Evolutionary conservation across 1,140 invertebrate genomes (phyloP).

Genomic region (Campoletis sonorensis): DNA sequence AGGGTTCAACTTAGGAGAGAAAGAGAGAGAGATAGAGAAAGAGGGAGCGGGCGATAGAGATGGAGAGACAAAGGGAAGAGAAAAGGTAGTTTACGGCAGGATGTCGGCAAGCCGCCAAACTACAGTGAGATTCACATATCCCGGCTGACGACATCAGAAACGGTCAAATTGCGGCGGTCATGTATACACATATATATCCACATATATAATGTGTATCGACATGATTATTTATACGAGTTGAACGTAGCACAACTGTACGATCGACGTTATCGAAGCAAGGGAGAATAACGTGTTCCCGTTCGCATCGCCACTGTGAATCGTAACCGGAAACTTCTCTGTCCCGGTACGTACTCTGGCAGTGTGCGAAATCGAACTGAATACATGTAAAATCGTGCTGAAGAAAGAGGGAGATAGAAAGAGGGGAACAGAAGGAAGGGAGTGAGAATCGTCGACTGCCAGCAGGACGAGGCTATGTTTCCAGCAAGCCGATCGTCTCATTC

Average conservation of each 20-base stretch:
- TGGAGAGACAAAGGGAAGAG: not conserved
- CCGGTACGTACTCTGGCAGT: constrained; percentile 7
- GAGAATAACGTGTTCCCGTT: constrained; percentile 34
- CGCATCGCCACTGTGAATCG: constrained; percentile 27
- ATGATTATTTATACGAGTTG: constrained; percentile 23
- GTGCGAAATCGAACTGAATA: constrained; percentile 11
- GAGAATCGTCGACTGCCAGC: constrained; percentile 21
- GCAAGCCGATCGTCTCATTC: constrained; percentile 24
- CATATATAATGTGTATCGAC: not conserved
- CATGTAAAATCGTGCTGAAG: not conserved
- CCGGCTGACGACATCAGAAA: constrained; percentile 15
- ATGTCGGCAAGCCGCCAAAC: constrained; percentile 21
- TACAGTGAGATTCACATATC: constrained; percentile 27
- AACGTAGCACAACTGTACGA: constrained; percentile 22
- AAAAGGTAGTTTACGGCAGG: constrained; percentile 25
- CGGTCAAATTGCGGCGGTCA: not conserved
- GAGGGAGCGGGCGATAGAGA: not conserved
- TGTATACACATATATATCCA: too few relatives aligned
- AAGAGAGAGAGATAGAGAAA: not conserved
- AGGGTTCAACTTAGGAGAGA: too few relatives aligned
- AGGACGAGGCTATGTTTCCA: constrained; percentile 27
- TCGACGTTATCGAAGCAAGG: constrained; percentile 38
- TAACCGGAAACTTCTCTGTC: constrained; percentile 41
- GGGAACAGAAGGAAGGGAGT: not conserved
- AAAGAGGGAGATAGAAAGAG: constrained; percentile 3